Evolutionary conservation across 2,113 vertebrate species (phyloP), one percentile per base, ranked within the genome.

Genomic region (Fulica atra): DNA sequence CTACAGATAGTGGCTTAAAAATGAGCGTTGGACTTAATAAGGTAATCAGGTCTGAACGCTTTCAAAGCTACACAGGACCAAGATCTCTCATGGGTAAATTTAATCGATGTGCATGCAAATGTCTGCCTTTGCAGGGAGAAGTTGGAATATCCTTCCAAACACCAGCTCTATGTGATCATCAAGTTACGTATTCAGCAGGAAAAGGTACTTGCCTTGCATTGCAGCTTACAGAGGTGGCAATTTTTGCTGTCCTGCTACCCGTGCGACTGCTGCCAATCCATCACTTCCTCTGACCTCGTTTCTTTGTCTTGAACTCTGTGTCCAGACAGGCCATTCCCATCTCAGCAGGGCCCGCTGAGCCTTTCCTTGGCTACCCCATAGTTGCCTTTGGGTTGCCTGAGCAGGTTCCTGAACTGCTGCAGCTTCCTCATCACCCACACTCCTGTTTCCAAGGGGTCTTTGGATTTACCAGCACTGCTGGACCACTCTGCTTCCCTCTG

Each of bases 1-100:
- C 91, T 87, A 68, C 57, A 81, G 93, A 92, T 9, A 93, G 70
- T 59, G 77, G 86, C 65, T 96, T 92, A 89, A 96, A 95, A 96
- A 96, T 87, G 77, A 89, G 36, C 66, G 11, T 76, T 76, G 77
- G 44, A 50, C 86, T 93, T 92, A 76, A 78, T 74, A 81, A 91
- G 61, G 78, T 79, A 79, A 84, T 91, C 74, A 57, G 61, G 44
- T 61, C 73, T 63, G 88, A 95, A 94, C 0, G 2, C 50, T 91
- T 92, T 79, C 70, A 93, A 92, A 94, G 77, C 69, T 92, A 46
- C 66, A 28, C 36, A 74, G 73, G 48, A 93, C 72, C 38, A 15
- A 84, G 57, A 68, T 56, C 69, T 95, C 80, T 91, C 90, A 79
- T 2, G 7, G 63, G 69, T 88, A 79, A 94, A 86, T 92, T 90